Evolutionary conservation across 2,797 vertebrate genomes (phyloP), one percentile per base, ranked within the genome.

Genomic region (Micrastur ruficollis): DNA sequence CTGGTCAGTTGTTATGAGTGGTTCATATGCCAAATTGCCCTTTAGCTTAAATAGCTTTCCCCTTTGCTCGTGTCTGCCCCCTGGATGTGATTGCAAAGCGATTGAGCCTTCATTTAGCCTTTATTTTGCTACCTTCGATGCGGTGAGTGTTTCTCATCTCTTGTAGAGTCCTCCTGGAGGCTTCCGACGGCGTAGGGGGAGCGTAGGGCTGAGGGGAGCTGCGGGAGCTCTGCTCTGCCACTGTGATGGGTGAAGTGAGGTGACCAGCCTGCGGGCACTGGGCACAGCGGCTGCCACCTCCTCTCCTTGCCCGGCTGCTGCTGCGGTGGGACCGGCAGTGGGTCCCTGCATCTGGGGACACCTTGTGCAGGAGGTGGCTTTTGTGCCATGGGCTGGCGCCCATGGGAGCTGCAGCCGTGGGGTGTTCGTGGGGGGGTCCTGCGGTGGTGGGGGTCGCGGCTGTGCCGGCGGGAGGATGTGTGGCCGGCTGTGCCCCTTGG

Each of bases 181-280:
- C 56, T 26, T 62, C 46, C 47, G 10, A 7, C 32, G 4, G 66
- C 12, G 2, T 29, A 8, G 6, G 6, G 17, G 31, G 22, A 29
- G 0, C 6, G 6, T 0, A 14, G 38, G 56, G 47, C 81, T 25
- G 50, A 2, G 10, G 20, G 56, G 56, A 53, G 5, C 32, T 1
- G 15, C 11, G 3, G 19, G 67, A 27, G 67, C 32, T 31, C 31
- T 11, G 38, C 36, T 38, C 40, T 7, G 27, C 8, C 2, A 3
- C 49, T 7, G 38, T 1, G 8, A 8, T 8, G 52, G 52, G 34
- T 17, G 10, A 5, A 21, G 8, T 13, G 5, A 12, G 29, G 52
- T 5, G 44, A 38, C 11, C 8, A 5, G 31, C 32, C 25, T 9
- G 15, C 31, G 6, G 42, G 42, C 42, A 6, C 42, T 42, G 42